Percentiles rank a stretch among this genome's conserved stretches.
These are phyloP conservation scores for Phylloscopus whistleri DNA, from an alignment of 2,113 vertebrate genomes.

Conservation along the genomic window DNA sequence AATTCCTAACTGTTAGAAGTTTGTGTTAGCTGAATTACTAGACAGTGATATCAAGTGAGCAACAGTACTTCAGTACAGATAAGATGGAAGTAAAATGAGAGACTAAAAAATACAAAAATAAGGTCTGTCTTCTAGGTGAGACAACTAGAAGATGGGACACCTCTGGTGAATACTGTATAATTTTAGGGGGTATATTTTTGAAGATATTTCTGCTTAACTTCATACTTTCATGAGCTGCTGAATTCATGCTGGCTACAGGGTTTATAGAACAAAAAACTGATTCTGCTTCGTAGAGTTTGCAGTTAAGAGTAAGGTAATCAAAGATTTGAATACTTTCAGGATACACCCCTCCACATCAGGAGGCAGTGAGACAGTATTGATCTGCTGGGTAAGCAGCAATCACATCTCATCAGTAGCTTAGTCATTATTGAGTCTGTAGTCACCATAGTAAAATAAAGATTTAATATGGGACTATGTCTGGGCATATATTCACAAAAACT, in stretches of 20 bases:
- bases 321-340: neutral
- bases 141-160: neutral
- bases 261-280: neutral
- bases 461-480: constrained; percentile 8
- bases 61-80: neutral
- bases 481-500: neutral
- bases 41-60: neutral
- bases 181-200: neutral
- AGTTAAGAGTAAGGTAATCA: neutral
- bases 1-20: neutral
- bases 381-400: constrained; percentile 56
- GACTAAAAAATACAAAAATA: neutral
- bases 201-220: neutral
- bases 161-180: neutral
- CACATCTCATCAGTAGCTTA: constrained; percentile 39
- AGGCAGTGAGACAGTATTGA: constrained; percentile 37
- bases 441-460: constrained; percentile 37
- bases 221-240: neutral
- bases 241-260: neutral
- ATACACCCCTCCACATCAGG: neutral
- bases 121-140: neutral
- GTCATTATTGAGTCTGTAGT: constrained; percentile 50
- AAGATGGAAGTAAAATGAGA: neutral
- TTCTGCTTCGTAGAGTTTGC: neutral
- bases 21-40: neutral